Conservation (phyloP, 2,113 vertebrate species). For the Periophthalmus modestus region DNA sequence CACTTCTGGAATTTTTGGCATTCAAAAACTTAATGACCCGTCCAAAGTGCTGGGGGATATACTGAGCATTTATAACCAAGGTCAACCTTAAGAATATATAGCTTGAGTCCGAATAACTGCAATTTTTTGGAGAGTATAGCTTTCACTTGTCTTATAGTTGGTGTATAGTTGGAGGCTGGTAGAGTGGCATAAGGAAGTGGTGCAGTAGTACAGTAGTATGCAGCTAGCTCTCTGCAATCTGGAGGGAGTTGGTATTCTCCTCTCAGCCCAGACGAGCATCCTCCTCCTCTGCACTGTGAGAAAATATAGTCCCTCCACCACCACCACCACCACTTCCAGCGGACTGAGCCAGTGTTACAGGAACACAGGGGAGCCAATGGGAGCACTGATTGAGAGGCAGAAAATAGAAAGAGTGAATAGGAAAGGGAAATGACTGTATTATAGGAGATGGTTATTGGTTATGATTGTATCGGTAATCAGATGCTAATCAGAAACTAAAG, state of each 20-base stretch:
- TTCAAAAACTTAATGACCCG: neutral
- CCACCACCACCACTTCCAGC: neutral
- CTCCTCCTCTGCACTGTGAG: conserved; percentile 55
- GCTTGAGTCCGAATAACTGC: neutral
- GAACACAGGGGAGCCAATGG: conserved; percentile 16
- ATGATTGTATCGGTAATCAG: too few relatives aligned
- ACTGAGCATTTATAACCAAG: neutral
- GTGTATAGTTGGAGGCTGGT: conserved; percentile 15
- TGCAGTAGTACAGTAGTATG: conserved; percentile 49
- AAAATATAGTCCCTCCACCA: conserved; percentile 46
- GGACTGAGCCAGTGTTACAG: conserved; percentile 26
- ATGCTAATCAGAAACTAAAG: too few relatives aligned
- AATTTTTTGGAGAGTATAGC: neutral
- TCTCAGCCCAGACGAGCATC: conserved; percentile 50
- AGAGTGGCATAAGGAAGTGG: conserved; percentile 22
- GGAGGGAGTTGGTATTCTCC: conserved; percentile 67
- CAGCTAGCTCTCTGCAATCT: conserved; percentile 55
- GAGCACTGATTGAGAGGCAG: conserved; percentile 2
- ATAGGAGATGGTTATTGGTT: too few relatives aligned
- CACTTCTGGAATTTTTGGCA: neutral
- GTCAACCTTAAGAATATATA: neutral
- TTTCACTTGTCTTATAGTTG: conserved; percentile 11
- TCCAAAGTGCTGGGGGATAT: neutral
- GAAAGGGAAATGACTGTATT: too few relatives aligned
- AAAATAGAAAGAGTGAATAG: conserved; percentile 3